These are phyloP conservation scores for Calidris pygmaea DNA, from an alignment of 2,113 vertebrate species.

Conservation along the genomic window DNA sequence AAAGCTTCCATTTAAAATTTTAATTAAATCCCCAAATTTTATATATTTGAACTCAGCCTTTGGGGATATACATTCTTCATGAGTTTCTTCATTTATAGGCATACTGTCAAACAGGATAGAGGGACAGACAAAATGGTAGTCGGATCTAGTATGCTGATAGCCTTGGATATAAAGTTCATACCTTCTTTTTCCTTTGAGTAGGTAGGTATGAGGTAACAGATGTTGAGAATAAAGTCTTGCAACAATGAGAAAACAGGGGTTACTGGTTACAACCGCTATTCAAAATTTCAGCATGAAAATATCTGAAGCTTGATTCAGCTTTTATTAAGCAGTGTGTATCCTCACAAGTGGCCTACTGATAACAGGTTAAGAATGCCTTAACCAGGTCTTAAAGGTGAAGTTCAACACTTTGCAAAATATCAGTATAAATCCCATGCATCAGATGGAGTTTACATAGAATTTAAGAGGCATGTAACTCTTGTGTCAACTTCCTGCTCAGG, in stretches of 20 bases:
- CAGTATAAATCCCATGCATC: neutral
- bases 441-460: neutral
- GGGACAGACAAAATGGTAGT: neutral
- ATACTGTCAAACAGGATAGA: neutral
- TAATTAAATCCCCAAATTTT: neutral
- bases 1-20: neutral
- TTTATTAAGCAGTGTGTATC: neutral
- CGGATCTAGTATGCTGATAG: neutral
- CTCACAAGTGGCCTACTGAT: neutral
- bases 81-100: neutral
- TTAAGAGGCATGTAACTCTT: neutral
- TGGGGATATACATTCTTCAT: neutral
- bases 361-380: neutral
- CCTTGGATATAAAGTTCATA: neutral
- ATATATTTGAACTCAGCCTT: neutral
- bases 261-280: neutral
- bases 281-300: neutral
- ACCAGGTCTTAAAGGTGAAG: neutral
- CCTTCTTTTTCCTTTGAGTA: neutral
- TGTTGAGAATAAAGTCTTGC: neutral
- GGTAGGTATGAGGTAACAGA: neutral
- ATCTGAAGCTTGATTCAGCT: neutral
- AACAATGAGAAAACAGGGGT: neutral
- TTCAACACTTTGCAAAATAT: neutral
- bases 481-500: neutral